Conservation (phyloP, 2,888 invertebrate genomes). For the Drosophila melanosoma region DNA sequence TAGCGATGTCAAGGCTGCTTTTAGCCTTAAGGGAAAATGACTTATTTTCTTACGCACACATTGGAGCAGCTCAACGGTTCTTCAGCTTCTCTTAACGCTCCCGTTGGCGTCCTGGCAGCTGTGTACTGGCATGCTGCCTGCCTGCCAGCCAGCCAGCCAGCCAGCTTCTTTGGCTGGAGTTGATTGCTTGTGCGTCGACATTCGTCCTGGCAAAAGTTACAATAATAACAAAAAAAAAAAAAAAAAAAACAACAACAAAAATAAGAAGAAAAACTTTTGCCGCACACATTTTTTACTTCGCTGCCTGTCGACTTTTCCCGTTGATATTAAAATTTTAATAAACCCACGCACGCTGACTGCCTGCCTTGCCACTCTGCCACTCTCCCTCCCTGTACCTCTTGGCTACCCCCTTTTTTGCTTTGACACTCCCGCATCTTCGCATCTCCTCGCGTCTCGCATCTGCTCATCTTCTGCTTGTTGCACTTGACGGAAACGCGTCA, state of each 20-base stretch:
- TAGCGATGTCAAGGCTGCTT: slow-evolving; percentile 34
- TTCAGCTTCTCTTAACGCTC: slow-evolving; percentile 7
- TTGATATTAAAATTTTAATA: slow-evolving; percentile 81
- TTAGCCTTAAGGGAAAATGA: slow-evolving; percentile 77
- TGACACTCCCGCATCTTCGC: not conserved
- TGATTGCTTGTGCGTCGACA: slow-evolving; percentile 76
- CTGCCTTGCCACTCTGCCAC: slow-evolving; percentile 5
- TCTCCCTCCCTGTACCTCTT: not conserved
- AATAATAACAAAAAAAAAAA: slow-evolving; percentile 5
- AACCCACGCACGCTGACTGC: slow-evolving; percentile 71
- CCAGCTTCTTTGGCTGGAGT: slow-evolving; percentile 26
- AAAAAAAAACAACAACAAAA: slow-evolving; percentile 16
- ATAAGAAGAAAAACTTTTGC: slow-evolving; percentile 53
- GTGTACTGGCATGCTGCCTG: slow-evolving; percentile 36
- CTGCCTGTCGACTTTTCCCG: slow-evolving; percentile 75
- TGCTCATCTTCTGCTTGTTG: slow-evolving; percentile 67
- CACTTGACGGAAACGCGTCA: slow-evolving; percentile 79
- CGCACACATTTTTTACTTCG: slow-evolving; percentile 77
- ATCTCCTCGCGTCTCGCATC: slow-evolving; percentile 3
- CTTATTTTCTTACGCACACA: slow-evolving; percentile 82
- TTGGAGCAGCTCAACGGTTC: slow-evolving; percentile 54
- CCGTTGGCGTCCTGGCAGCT: slow-evolving; percentile 27
- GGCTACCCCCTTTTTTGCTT: not conserved
- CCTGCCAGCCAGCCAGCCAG: not conserved
- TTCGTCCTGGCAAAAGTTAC: slow-evolving; percentile 50